Conservation (phyloP, 2,113 vertebrate species). For the Leiothrix lutea region DNA sequence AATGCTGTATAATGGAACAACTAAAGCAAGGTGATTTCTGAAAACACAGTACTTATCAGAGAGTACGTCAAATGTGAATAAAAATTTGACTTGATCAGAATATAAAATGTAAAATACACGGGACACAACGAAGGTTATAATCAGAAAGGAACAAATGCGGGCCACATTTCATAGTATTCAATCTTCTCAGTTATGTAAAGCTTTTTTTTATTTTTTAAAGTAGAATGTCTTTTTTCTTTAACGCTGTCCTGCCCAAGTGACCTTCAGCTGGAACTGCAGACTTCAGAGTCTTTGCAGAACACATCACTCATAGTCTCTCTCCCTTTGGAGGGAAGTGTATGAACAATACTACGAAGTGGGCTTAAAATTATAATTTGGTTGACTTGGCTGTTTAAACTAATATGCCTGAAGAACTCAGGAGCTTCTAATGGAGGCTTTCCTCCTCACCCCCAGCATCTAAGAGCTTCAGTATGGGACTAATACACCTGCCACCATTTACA, state of each 20-base stretch:
- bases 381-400: background rate
- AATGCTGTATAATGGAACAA: background rate
- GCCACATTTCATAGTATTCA: background rate
- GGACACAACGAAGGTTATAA: background rate
- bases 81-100: background rate
- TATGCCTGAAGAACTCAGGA: background rate
- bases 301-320: background rate
- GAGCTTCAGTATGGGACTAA: background rate
- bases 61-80: background rate
- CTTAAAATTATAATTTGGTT: background rate
- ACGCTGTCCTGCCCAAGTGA: background rate
- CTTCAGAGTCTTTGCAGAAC: background rate
- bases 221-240: background rate
- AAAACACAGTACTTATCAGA: background rate
- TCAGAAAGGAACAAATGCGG: background rate
- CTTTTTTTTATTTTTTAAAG: background rate
- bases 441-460: background rate
- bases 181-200: background rate
- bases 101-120: background rate
- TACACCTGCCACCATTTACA: background rate
- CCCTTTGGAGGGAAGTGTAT: background rate
- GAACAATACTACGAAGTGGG: background rate
- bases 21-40: background rate
- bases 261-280: background rate
- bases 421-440: background rate